Percentiles rank a stretch among this genome's conserved stretches.
Evolutionary conservation across 2,113 vertebrate genomes (phyloP).

Genomic region (Spheniscus mendiculus): DNA sequence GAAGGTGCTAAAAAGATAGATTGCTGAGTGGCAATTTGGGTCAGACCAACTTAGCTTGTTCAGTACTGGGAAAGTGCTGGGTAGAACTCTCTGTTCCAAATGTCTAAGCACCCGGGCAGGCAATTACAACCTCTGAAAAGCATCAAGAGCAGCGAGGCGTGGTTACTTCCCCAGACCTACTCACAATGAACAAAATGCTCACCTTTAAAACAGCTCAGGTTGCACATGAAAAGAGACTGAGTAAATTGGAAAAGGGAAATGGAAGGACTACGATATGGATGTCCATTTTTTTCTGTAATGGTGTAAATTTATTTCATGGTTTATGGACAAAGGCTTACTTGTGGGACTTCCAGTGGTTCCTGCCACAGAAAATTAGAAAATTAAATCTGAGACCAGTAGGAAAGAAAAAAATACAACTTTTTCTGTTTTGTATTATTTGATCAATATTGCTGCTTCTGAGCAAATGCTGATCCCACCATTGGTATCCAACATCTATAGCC

Average conservation of each 20-base stretch:
- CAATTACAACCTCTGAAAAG: constrained; percentile 28
- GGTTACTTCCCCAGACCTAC: neutral
- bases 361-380: neutral
- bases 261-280: neutral
- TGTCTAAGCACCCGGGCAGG: neutral
- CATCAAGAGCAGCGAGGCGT: neutral
- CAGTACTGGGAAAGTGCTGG: neutral
- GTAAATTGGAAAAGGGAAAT: neutral
- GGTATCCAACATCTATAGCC: neutral
- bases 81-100: constrained; percentile 10
- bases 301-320: neutral
- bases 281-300: neutral
- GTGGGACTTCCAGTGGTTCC: neutral
- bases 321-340: neutral
- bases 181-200: neutral
- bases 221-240: neutral
- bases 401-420: neutral
- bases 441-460: neutral
- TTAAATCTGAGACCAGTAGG: neutral
- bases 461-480: neutral
- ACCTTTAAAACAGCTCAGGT: neutral
- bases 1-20: constrained; percentile 56
- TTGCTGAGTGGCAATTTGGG: constrained; percentile 45
- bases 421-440: neutral
- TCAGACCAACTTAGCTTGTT: neutral